These are phyloP conservation scores for Macrophya alboannulata DNA, from an alignment of 2,888 invertebrate species.

Conservation along the genomic window DNA sequence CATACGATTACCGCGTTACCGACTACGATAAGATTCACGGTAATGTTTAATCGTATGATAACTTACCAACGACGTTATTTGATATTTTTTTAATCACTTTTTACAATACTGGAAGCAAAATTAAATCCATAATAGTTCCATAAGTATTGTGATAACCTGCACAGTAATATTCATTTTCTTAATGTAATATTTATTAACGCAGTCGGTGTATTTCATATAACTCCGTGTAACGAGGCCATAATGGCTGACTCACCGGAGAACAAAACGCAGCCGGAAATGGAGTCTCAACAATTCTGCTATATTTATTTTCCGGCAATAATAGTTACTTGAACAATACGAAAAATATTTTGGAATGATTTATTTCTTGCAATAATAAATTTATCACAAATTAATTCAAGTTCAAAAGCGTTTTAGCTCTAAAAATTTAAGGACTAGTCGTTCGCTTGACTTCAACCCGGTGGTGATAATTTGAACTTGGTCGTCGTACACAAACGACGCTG, in stretches of 20 bases:
- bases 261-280: conserved; percentile 63
- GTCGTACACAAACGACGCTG: conserved; percentile 76
- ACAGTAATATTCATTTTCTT: background rate
- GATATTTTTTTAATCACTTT: background rate
- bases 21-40: background rate
- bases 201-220: background rate
- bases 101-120: background rate
- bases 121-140: background rate
- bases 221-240: conserved; percentile 28
- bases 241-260: conserved; percentile 53
- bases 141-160: background rate
- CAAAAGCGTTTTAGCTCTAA: background rate
- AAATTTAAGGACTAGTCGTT: conserved; percentile 38
- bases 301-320: background rate
- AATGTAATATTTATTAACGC: background rate
- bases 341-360: conserved; percentile 8
- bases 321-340: conserved; percentile 3
- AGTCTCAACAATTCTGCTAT: conserved; percentile 48
- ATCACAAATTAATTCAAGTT: background rate
- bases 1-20: background rate
- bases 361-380: background rate
- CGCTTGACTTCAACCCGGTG: conserved; percentile 65
- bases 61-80: conserved; percentile 16
- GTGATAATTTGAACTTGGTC: conserved; percentile 71
- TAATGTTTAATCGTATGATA: background rate